phyloP scores from a whole-genome alignment of 2,797 vertebrate genomes.

The Hipposideros larvatus region DNA sequence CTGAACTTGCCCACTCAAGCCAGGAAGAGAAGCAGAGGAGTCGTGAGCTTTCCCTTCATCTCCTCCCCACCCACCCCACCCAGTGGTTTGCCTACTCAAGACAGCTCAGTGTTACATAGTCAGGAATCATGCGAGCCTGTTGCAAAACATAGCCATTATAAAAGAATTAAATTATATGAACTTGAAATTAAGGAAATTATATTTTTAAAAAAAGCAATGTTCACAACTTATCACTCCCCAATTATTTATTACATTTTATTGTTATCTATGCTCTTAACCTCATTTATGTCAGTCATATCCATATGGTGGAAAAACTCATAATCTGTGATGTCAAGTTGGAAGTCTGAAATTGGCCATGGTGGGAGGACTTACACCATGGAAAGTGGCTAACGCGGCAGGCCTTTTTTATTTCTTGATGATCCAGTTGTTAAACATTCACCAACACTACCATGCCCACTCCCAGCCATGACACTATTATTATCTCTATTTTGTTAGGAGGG shows the following conservation, averaged over 20 bases:
- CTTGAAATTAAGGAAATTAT: slow-evolving; percentile 22
- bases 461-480: neutral
- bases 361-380: neutral
- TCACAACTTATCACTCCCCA: neutral
- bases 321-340: neutral
- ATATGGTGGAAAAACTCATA: neutral
- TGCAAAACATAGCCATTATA: neutral
- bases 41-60: neutral
- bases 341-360: neutral
- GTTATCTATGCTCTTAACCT: neutral
- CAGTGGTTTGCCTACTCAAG: too few species aligned
- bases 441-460: neutral
- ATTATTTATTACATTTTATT: neutral
- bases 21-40: neutral
- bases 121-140: neutral
- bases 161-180: neutral
- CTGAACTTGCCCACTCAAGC: neutral
- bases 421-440: neutral
- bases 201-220: neutral
- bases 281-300: neutral
- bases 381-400: neutral
- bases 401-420: neutral
- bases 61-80: neutral
- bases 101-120: neutral
- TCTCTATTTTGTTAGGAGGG: neutral